Percentiles rank a stretch among this genome's conserved stretches.
Evolutionary conservation across 2,888 invertebrate species (phyloP).

Genomic region (Terebella lapidaria): DNA sequence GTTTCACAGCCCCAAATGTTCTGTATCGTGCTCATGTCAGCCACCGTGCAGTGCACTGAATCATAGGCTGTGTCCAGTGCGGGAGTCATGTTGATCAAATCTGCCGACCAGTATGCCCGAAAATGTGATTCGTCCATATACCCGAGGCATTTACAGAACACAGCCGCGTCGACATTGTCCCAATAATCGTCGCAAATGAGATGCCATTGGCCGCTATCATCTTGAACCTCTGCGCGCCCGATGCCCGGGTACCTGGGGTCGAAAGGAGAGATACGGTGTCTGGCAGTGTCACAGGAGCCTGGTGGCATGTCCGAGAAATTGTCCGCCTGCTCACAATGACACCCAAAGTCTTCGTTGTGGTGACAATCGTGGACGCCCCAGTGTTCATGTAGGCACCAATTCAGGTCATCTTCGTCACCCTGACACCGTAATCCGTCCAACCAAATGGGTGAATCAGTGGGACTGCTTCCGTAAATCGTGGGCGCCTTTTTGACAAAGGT

Average conservation of each 20-base stretch:
- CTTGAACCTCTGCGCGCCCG: constrained; percentile 23
- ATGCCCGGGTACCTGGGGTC: constrained; percentile 13
- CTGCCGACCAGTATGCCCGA: constrained; percentile 3
- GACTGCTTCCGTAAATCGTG: no score
- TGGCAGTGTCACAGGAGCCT: constrained; percentile 6
- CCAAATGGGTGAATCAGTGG: background rate
- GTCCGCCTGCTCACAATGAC: background rate
- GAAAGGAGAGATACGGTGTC: constrained; percentile 14
- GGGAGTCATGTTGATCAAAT: background rate
- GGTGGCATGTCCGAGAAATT: background rate
- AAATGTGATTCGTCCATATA: constrained; percentile 12
- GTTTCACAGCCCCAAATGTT: constrained; percentile 16
- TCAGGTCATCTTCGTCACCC: background rate
- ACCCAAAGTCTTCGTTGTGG: background rate
- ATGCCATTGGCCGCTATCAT: constrained; percentile 15
- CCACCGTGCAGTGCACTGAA: constrained; percentile 9
- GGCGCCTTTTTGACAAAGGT: no score
- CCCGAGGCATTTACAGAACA: constrained; percentile 25
- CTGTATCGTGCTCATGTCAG: background rate
- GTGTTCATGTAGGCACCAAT: background rate
- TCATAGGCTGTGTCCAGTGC: constrained; percentile 1
- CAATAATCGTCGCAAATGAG: constrained; percentile 26
- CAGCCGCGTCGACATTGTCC: constrained; percentile 25
- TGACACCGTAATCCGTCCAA: background rate
- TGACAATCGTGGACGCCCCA: background rate